A percentile compares a stretch with the other conserved stretches of the same genome.
These are phyloP conservation scores for Nemotelus pantherinus DNA, from an alignment of 2,888 invertebrate species.

Conservation along the genomic window DNA sequence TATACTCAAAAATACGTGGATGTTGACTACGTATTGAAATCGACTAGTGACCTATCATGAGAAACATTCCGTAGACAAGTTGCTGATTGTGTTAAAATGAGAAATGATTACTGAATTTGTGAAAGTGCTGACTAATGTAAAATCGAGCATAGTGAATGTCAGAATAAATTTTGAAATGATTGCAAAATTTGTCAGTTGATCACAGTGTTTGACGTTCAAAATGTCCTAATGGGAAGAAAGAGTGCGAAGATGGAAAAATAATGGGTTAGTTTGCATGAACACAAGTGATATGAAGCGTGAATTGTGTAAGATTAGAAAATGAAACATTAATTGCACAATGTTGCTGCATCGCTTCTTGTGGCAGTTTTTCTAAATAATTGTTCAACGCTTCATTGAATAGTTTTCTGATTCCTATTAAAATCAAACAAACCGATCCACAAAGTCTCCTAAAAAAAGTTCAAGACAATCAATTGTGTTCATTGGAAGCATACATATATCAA, in stretches of 20 bases:
- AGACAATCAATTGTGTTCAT: too few species aligned
- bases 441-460: too few species aligned
- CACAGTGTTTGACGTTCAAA: not conserved
- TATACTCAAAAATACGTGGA: not conserved
- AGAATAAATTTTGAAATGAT: constrained; percentile 37
- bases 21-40: not conserved
- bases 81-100: constrained; percentile 39
- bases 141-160: constrained; percentile 24
- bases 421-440: too few species aligned
- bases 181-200: constrained; percentile 21
- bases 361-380: too few species aligned
- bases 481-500: too few species aligned
- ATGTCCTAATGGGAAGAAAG: too few species aligned
- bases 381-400: too few species aligned
- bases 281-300: not conserved
- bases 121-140: constrained; percentile 36
- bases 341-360: not conserved
- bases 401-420: too few species aligned
- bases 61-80: constrained; percentile 11
- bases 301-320: not conserved
- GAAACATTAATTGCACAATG: not conserved
- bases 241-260: too few species aligned
- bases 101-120: constrained; percentile 7
- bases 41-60: not conserved
- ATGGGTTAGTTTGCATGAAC: too few species aligned